Evolutionary conservation across 1,140 invertebrate genomes (phyloP).

Genomic region (Drosophila prosaltans): DNA sequence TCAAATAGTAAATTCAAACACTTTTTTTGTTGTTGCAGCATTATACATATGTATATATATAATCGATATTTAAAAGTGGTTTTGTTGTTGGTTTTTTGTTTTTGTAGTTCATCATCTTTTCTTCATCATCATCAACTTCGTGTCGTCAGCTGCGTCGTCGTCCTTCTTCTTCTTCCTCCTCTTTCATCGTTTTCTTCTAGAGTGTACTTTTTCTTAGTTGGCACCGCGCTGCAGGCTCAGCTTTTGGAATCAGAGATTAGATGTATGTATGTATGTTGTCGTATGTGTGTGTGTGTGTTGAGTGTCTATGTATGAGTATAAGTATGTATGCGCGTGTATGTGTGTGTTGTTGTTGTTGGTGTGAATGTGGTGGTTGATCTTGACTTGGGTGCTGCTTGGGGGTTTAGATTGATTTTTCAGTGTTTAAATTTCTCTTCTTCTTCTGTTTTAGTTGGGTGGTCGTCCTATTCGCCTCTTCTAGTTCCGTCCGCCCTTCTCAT

Average conservation of each 20-base stretch:
- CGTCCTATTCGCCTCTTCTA: constrained; percentile 45
- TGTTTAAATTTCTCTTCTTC: constrained; percentile 56
- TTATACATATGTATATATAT: constrained; percentile 38
- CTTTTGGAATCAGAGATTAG: constrained; percentile 78
- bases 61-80: constrained; percentile 29
- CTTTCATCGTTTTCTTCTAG: constrained; percentile 36
- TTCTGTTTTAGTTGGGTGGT: constrained; percentile 44
- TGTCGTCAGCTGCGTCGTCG: constrained; percentile 16
- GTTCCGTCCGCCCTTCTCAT: constrained; percentile 86
- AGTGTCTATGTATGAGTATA: constrained; percentile 9
- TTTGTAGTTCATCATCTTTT: constrained; percentile 44
- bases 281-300: constrained; percentile 29
- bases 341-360: constrained; percentile 18
- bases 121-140: constrained; percentile 29
- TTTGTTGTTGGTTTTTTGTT: constrained; percentile 37
- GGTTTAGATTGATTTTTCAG: constrained; percentile 47
- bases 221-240: constrained; percentile 75
- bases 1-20: constrained; percentile 81
- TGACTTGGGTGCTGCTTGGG: constrained; percentile 66
- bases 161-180: constrained; percentile 37
- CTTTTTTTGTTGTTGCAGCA: constrained; percentile 65
- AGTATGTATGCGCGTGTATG: constrained; percentile 23
- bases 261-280: constrained; percentile 39
- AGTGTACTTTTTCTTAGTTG: constrained; percentile 46
- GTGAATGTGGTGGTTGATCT: constrained; percentile 55